Percentiles rank a stretch among this genome's conserved stretches.
These are phyloP conservation scores for Chloromyia formosa DNA, from an alignment of 2,888 invertebrate species.

Conservation along the genomic window DNA sequence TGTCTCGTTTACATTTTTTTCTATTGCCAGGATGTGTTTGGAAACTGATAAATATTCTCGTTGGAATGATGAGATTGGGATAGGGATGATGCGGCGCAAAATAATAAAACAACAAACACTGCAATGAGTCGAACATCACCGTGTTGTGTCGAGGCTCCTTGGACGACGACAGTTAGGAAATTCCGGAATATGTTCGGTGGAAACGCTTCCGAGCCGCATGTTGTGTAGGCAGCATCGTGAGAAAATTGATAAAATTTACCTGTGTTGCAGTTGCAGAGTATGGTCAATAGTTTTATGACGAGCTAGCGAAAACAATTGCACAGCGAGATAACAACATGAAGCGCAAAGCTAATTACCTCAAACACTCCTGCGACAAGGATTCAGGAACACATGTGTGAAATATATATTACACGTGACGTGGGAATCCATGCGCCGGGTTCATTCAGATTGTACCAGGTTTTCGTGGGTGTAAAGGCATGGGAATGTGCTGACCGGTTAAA, in stretches of 20 bases:
- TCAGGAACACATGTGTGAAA: constrained; percentile 32
- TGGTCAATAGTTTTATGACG: constrained; percentile 31
- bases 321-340: constrained; percentile 30
- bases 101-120: constrained; percentile 25
- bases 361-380: constrained; percentile 33
- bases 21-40: constrained; percentile 28
- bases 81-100: background rate
- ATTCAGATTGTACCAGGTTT: background rate
- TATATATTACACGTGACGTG: background rate
- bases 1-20: constrained; percentile 38
- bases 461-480: no score
- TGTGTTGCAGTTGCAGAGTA: constrained; percentile 1
- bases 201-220: constrained; percentile 3
- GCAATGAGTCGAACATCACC: background rate
- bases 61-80: background rate
- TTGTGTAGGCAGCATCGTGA: constrained; percentile 4
- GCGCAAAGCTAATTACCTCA: constrained; percentile 38
- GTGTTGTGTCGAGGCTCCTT: no score
- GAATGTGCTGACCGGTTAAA: no score
- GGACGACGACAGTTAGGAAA: constrained; percentile 24
- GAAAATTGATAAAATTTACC: constrained; percentile 26
- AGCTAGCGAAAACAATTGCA: constrained; percentile 37
- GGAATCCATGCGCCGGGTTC: background rate
- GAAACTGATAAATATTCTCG: constrained; percentile 19
- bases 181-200: constrained; percentile 21